A percentile compares a stretch with the other conserved stretches of the same genome.
phyloP scores from a whole-genome alignment of 2,888 invertebrate genomes.

The Calliphora vomitoria region DNA sequence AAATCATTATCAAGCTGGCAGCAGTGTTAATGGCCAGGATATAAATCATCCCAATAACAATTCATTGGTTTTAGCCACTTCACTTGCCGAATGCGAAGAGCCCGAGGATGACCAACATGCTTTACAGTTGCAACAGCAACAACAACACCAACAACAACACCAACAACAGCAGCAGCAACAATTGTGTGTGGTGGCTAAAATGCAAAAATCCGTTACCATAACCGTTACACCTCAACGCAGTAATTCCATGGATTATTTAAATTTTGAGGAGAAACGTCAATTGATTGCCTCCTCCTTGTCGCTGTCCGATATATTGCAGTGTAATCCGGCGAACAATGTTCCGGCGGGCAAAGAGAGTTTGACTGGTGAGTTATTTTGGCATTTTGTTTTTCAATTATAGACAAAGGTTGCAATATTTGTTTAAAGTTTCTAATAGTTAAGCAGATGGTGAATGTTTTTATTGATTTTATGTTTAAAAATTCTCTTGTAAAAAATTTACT shows the following conservation, averaged over 20 bases:
- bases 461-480: too few relatives aligned
- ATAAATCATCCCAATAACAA: conserved; percentile 68
- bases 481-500: too few relatives aligned
- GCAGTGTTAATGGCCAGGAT: conserved; percentile 51
- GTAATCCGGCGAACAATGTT: conserved; percentile 87
- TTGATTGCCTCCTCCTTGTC: conserved; percentile 95
- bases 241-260: conserved; percentile 94
- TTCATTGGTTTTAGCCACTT: conserved; percentile 64
- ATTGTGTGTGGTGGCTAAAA: conserved; percentile 84
- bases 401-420: not conserved
- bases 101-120: conserved; percentile 75
- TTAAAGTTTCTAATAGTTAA: too few relatives aligned
- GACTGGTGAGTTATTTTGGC: conserved; percentile 55
- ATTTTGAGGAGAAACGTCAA: conserved; percentile 96
- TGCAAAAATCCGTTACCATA: conserved; percentile 88
- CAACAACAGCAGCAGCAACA: conserved; percentile 80
- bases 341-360: conserved; percentile 79
- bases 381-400: not conserved
- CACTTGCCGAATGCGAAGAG: conserved; percentile 65
- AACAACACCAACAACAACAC: conserved; percentile 78
- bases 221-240: conserved; percentile 89
- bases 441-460: too few relatives aligned
- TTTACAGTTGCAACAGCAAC: conserved; percentile 76
- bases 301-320: conserved; percentile 92
- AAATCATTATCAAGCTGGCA: conserved; percentile 75